These are phyloP conservation scores for Ptycholaimellus sp. DNA, from an alignment of 2,888 invertebrate genomes.

Conservation along the genomic window DNA sequence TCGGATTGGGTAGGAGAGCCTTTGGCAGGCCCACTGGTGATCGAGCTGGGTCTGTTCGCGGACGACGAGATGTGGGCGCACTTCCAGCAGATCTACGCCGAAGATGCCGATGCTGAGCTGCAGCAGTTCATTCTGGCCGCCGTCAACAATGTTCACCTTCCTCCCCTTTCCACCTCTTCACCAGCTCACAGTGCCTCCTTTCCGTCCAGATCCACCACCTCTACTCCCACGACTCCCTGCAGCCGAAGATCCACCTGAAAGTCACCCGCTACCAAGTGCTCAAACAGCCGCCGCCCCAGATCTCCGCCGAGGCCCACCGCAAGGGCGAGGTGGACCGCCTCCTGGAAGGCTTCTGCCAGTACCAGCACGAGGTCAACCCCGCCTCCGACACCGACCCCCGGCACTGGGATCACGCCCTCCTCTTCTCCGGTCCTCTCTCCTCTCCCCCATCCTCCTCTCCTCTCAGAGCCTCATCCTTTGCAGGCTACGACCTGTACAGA, in stretches of 20 bases:
- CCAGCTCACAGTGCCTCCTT: too few species aligned
- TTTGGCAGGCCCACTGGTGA: too few species aligned
- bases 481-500: slow-evolving; percentile 18
- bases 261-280: slow-evolving; percentile 17
- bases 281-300: slow-evolving; percentile 11
- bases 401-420: slow-evolving; percentile 67
- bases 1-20: too few species aligned
- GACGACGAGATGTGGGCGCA: slow-evolving; percentile 20
- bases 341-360: slow-evolving; percentile 17
- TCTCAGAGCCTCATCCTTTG: slow-evolving; percentile 3
- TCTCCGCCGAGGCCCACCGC: slow-evolving; percentile 10
- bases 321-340: slow-evolving; percentile 17
- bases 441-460: background rate
- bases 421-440: slow-evolving; percentile 41
- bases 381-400: slow-evolving; percentile 47
- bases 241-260: slow-evolving; percentile 14
- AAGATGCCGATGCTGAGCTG: slow-evolving; percentile 14
- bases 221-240: slow-evolving; percentile 14
- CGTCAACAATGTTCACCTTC: slow-evolving; percentile 15
- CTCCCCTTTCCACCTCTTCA: too few species aligned
- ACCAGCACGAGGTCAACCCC: slow-evolving; percentile 43
- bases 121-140: slow-evolving; percentile 19
- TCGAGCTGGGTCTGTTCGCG: slow-evolving; percentile 18
- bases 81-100: slow-evolving; percentile 13
- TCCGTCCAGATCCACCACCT: slow-evolving; percentile 16